These are phyloP conservation scores for Aspidapion aeneum DNA, from an alignment of 2,888 invertebrate species.

Conservation along the genomic window DNA sequence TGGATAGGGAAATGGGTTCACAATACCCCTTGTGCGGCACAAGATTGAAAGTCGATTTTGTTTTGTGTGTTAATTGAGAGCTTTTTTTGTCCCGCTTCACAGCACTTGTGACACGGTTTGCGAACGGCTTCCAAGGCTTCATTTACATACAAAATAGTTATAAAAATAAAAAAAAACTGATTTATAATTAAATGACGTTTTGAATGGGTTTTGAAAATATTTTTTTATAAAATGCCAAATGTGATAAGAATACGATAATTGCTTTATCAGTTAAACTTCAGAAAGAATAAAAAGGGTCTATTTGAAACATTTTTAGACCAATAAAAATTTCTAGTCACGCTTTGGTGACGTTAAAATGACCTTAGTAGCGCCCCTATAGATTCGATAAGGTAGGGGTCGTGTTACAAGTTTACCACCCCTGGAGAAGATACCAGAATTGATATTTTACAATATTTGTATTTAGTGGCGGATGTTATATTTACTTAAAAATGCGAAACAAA, in stretches of 20 bases:
- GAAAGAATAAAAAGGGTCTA: too few relatives aligned
- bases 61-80: neutral
- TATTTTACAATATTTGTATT: too few relatives aligned
- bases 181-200: conserved; percentile 45
- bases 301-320: too few relatives aligned
- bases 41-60: neutral
- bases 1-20: conserved; percentile 25
- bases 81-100: conserved; percentile 27
- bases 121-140: conserved; percentile 43
- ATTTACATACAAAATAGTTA: conserved; percentile 47
- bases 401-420: too few relatives aligned
- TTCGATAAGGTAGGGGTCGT: too few relatives aligned
- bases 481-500: too few relatives aligned
- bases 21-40: conserved; percentile 27
- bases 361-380: too few relatives aligned
- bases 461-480: too few relatives aligned
- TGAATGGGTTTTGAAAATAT: conserved; percentile 29
- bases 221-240: neutral
- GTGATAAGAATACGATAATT: neutral
- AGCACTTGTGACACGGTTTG: conserved; percentile 24
- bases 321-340: too few relatives aligned
- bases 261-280: too few relatives aligned
- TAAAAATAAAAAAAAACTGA: conserved; percentile 45
- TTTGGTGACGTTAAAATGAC: too few relatives aligned
- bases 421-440: too few relatives aligned